Evolutionary conservation across 92 coral and sea anemone species (phyloP).

Genomic region (Epizoanthus ramosus): DNA sequence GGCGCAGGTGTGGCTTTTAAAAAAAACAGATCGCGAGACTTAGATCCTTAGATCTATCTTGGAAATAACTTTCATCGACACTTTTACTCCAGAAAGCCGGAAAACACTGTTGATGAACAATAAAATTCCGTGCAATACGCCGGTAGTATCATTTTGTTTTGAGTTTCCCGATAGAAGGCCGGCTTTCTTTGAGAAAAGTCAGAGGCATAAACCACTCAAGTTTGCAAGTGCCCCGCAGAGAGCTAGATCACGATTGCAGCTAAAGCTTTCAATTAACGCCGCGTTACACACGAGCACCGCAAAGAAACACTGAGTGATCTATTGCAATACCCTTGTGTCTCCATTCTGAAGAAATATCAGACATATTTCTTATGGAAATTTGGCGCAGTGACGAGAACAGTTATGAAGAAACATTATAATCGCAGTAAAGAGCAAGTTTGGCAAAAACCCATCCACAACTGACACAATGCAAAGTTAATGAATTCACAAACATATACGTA

Average conservation of each 20-base stretch:
- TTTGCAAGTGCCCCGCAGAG: neutral
- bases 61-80: too few relatives aligned
- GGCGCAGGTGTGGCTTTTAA: too few relatives aligned
- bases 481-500: too few relatives aligned
- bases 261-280: neutral
- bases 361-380: neutral
- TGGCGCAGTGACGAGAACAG: too few relatives aligned
- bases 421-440: neutral
- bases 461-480: too few relatives aligned
- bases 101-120: too few relatives aligned
- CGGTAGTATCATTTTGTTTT: neutral
- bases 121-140: neutral
- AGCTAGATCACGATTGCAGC: neutral
- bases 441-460: too few relatives aligned
- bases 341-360: neutral
- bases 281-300: constrained; percentile 5
- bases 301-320: constrained; percentile 21
- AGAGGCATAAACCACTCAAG: neutral
- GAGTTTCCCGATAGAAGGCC: neutral
- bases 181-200: neutral
- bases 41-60: too few relatives aligned
- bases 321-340: neutral
- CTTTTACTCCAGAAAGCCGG: too few relatives aligned
- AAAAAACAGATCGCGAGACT: too few relatives aligned
- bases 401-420: neutral